Evolutionary conservation across 2,888 invertebrate genomes (phyloP).

Genomic region (Microctonus brassicae): DNA sequence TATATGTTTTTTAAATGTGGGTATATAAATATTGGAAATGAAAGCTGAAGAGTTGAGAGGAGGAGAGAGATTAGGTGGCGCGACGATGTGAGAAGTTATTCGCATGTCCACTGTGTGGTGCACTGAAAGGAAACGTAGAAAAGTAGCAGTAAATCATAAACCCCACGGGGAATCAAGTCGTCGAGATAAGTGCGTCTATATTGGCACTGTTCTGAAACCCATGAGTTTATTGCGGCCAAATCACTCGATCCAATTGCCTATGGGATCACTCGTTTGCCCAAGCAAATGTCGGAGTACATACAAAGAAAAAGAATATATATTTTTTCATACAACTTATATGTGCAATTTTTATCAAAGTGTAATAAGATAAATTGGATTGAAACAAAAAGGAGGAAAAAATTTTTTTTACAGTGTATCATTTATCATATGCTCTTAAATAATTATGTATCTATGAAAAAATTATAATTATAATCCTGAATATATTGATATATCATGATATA

Average conservation of each 20-base stretch:
- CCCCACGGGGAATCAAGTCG: slow-evolving; percentile 51
- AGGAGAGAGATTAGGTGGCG: slow-evolving; percentile 11
- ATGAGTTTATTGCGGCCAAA: slow-evolving; percentile 43
- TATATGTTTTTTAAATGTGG: background rate
- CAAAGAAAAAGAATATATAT: background rate
- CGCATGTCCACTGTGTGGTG: slow-evolving; percentile 41
- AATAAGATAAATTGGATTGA: background rate
- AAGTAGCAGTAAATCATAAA: slow-evolving; percentile 55
- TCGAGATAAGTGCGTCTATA: slow-evolving; percentile 47
- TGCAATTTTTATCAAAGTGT: background rate
- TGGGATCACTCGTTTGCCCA: background rate
- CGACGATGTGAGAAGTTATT: slow-evolving; percentile 31
- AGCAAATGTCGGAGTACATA: slow-evolving; percentile 1
- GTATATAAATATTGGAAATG: background rate
- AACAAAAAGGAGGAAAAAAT: background rate
- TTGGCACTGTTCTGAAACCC: slow-evolving; percentile 34
- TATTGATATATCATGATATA: too few species aligned
- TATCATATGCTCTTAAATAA: too few species aligned
- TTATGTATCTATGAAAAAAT: too few species aligned
- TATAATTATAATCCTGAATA: too few species aligned
- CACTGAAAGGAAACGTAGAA: slow-evolving; percentile 32
- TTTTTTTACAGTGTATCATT: too few species aligned
- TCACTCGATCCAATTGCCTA: slow-evolving; percentile 41
- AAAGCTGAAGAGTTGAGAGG: slow-evolving; percentile 35
- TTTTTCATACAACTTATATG: background rate